Conservation (phyloP, 2,113 vertebrate species). For the Peromyscus maniculatus region DNA sequence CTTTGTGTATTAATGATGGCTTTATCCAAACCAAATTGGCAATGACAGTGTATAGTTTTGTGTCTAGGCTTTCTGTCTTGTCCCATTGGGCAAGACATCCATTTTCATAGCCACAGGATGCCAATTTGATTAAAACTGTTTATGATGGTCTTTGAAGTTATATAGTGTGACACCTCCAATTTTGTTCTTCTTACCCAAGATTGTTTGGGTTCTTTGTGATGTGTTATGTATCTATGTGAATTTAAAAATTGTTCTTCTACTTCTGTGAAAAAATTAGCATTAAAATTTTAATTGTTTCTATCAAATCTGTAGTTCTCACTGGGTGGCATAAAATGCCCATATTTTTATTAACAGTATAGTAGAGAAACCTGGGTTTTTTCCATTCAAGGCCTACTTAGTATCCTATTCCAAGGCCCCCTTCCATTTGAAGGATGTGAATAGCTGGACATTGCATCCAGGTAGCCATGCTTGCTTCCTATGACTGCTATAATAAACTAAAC, state of each 20-base stretch:
- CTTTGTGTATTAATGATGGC: not conserved
- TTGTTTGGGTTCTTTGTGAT: not conserved
- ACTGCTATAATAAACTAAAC: not conserved
- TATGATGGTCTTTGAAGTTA: not conserved
- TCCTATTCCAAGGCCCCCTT: not conserved
- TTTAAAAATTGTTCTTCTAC: not conserved
- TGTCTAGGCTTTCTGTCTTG: not conserved
- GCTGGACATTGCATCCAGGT: not conserved
- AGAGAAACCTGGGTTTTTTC: not conserved
- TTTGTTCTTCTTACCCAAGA: not conserved
- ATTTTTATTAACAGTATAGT: not conserved
- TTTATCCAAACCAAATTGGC: not conserved
- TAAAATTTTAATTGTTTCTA: not conserved
- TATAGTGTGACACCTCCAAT: not conserved
- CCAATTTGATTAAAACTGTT: not conserved
- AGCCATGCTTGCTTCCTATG: not conserved
- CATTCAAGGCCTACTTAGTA: not conserved
- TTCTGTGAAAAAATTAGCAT: not conserved
- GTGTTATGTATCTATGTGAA: not conserved
- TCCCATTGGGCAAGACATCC: not conserved
- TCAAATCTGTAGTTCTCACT: not conserved
- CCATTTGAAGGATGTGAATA: not conserved
- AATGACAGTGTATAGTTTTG: not conserved
- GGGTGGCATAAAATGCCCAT: not conserved
- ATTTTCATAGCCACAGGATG: not conserved